Evolutionary conservation across 2,797 vertebrate species (phyloP), one percentile per base, ranked within the genome.

Genomic region (Muraenolepis orangiensis): DNA sequence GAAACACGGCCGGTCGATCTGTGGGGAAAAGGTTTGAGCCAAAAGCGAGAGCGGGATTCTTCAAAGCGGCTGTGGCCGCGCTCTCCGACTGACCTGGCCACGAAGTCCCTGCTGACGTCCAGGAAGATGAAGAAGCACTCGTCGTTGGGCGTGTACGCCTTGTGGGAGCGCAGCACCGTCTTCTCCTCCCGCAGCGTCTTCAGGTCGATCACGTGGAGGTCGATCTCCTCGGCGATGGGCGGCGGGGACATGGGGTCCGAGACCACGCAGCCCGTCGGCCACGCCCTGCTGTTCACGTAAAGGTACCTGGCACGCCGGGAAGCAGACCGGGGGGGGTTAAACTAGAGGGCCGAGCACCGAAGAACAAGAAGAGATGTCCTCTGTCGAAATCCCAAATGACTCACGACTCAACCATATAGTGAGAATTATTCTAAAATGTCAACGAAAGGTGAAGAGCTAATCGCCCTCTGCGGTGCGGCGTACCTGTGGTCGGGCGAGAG

Each of bases 91-190:
- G 77, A 99, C 98, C 98, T 99, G 68, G 98, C 98, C 14, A 99
- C 97, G 0, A 98, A 99, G 91, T 99, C 97, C 76, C 92, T 93
- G 93, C 97, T 99, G 92, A 99, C 97, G 0, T 98, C 97, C 1
- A 99, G 93, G 88, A 99, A 99, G 88, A 99, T 98, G 85, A 99
- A 99, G 93, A 98, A 98, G 87, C 96, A 98, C 87, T 99, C 97
- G 1, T 99, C 96, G 0, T 97, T 98, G 29, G 98, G 98, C 0
- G 98, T 98, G 89, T 98, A 98, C 78, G 97, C 98, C 0, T 96
- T 93, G 80, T 99, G 98, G 0, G 97, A 97, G 0, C 97, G 93
- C 64, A 99, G 92, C 0, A 96, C 95, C 71, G 95, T 91, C 30
- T 95, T 95, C 86, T 96, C 96, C 86, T 99, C 98, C 74, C 94